Evolutionary conservation across 2,888 invertebrate genomes (phyloP).

Genomic region (Dendrolimus pini): DNA sequence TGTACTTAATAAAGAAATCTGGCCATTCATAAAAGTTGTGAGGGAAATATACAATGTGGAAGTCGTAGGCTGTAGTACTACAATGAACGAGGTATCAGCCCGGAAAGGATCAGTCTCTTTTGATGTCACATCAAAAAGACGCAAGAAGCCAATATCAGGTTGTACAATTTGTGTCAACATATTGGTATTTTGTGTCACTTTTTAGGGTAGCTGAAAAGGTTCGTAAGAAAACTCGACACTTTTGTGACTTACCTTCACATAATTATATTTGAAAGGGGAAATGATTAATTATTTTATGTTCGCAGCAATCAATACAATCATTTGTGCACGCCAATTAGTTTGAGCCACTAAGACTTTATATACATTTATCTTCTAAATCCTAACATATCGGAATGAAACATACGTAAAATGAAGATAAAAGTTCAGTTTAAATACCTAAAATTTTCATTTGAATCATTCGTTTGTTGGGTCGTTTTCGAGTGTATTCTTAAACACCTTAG

Average conservation of each 20-base stretch:
- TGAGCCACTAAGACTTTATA: no score
- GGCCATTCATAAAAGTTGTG: conserved; percentile 61
- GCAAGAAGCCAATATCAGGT: neutral
- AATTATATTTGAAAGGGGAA: neutral
- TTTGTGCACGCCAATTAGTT: no score
- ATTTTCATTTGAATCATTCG: no score
- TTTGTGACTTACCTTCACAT: neutral
- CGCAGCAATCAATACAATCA: no score
- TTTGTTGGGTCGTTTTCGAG: no score
- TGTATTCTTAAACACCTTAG: no score
- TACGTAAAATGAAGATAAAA: no score
- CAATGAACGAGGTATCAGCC: conserved; percentile 61
- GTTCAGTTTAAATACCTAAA: no score
- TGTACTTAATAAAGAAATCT: conserved; percentile 63
- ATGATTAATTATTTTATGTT: neutral
- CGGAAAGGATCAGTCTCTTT: conserved; percentile 66
- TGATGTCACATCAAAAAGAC: conserved; percentile 61
- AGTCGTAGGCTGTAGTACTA: conserved; percentile 45
- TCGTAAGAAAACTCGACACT: neutral
- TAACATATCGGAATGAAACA: no score
- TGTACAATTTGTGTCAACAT: conserved; percentile 5
- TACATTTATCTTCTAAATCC: no score
- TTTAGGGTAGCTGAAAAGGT: neutral
- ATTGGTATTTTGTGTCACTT: neutral
- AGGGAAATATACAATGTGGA: conserved; percentile 56